Conservation (phyloP, 2,113 vertebrate genomes). For the Holacanthus passer region DNA sequence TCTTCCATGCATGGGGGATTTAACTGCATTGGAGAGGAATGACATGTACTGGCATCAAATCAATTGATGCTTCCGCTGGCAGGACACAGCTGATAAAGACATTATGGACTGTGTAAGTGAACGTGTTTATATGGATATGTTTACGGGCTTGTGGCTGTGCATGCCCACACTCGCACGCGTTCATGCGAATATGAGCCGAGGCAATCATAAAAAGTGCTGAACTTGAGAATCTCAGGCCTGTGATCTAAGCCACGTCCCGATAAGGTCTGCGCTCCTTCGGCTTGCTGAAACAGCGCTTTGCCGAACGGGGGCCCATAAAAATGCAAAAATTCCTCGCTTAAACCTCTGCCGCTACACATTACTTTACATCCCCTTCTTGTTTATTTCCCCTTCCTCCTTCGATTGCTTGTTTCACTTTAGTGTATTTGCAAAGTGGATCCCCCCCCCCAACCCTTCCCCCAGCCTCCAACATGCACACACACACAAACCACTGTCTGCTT, state of each 20-base stretch:
- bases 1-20: conserved; percentile 22
- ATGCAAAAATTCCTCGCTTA: conserved; percentile 48
- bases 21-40: conserved; percentile 29
- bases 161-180: conserved; percentile 29
- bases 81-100: conserved; percentile 50
- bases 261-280: conserved; percentile 55
- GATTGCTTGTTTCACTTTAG: conserved; percentile 31
- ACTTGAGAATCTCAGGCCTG: conserved; percentile 56
- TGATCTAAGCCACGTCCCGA: conserved; percentile 62
- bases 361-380: conserved; percentile 46
- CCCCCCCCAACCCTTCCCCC: neutral
- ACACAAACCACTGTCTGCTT: conserved; percentile 30
- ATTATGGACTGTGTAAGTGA: conserved; percentile 51
- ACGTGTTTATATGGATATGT: conserved; percentile 34
- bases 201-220: conserved; percentile 81
- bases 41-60: conserved; percentile 47
- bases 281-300: conserved; percentile 70
- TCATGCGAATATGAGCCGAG: conserved; percentile 43
- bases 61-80: conserved; percentile 47
- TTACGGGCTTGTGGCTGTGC: conserved; percentile 31
- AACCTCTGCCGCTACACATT: conserved; percentile 45
- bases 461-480: conserved; percentile 10
- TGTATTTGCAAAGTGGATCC: conserved; percentile 14
- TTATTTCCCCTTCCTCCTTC: conserved; percentile 43
- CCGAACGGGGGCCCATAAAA: conserved; percentile 51